These are phyloP conservation scores for Saguinus midas DNA, from an alignment of 2,113 vertebrate genomes.

Conservation along the genomic window DNA sequence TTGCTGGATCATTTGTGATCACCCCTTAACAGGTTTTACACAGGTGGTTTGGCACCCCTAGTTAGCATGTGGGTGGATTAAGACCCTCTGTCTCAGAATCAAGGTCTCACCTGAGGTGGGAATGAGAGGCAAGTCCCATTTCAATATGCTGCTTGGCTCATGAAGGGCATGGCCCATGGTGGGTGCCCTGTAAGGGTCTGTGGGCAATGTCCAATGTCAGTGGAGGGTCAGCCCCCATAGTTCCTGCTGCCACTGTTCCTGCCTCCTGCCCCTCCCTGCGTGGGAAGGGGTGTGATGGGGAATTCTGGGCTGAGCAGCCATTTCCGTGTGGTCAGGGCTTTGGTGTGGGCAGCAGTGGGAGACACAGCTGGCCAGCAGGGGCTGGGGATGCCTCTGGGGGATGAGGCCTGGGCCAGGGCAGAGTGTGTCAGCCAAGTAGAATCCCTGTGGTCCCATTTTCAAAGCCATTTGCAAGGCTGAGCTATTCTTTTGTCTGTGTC, in stretches of 20 bases:
- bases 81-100: not conserved
- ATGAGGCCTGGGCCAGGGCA: conserved; percentile 38
- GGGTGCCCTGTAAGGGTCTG: not conserved
- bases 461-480: conserved; percentile 69
- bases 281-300: conserved; percentile 70
- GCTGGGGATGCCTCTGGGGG: conserved; percentile 34
- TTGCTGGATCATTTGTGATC: not conserved
- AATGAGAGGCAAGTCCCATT: not conserved
- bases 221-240: not conserved
- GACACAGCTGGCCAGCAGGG: conserved; percentile 68
- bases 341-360: conserved; percentile 68
- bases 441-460: conserved; percentile 68
- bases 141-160: not conserved
- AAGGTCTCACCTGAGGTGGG: not conserved
- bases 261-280: conserved; percentile 17
- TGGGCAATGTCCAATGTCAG: not conserved
- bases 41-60: not conserved
- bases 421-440: conserved; percentile 71
- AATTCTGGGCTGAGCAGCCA: conserved; percentile 65
- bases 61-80: not conserved
- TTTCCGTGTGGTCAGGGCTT: conserved; percentile 62
- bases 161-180: rapidly evolving
- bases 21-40: not conserved
- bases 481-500: conserved; percentile 67
- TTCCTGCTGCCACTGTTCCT: not conserved